These are phyloP conservation scores for Lasioglossum pauxillum DNA, from an alignment of 2,888 invertebrate species.

Conservation along the genomic window DNA sequence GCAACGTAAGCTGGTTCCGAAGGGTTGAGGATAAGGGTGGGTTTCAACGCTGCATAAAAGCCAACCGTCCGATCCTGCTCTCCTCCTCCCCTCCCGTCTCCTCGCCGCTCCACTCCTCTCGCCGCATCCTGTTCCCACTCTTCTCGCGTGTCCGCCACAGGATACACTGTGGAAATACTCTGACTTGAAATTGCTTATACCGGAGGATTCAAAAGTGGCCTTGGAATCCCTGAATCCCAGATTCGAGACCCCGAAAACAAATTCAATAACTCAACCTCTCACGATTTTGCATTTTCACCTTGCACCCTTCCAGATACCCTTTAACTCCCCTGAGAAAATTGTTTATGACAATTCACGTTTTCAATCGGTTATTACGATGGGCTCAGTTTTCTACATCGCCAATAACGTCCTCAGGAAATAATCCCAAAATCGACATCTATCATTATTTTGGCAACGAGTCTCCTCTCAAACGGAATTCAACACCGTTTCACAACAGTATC, in stretches of 20 bases:
- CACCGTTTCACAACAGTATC: neutral
- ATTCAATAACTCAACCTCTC: neutral
- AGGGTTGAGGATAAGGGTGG: slow-evolving; percentile 52
- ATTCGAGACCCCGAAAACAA: neutral
- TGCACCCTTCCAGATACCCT: neutral
- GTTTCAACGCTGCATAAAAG: slow-evolving; percentile 64
- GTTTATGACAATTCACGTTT: neutral
- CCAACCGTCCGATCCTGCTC: slow-evolving; percentile 38
- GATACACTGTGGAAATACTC: slow-evolving; percentile 53
- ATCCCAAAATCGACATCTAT: neutral
- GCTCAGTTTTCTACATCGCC: neutral
- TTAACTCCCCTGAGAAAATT: neutral
- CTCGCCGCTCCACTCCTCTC: neutral
- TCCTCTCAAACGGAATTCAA: neutral
- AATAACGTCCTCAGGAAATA: neutral
- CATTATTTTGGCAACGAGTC: neutral
- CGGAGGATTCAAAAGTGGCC: slow-evolving; percentile 4
- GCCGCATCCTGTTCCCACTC: slow-evolving; percentile 30
- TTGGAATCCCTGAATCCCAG: neutral
- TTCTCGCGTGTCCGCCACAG: slow-evolving; percentile 49
- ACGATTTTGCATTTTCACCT: neutral
- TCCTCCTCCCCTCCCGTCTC: neutral
- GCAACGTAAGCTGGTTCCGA: slow-evolving; percentile 59
- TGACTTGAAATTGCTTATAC: slow-evolving; percentile 64
- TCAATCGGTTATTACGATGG: too few relatives aligned